Evolutionary conservation across 1,140 invertebrate genomes (phyloP).

Genomic region (Rhopalosiphum maidis): DNA sequence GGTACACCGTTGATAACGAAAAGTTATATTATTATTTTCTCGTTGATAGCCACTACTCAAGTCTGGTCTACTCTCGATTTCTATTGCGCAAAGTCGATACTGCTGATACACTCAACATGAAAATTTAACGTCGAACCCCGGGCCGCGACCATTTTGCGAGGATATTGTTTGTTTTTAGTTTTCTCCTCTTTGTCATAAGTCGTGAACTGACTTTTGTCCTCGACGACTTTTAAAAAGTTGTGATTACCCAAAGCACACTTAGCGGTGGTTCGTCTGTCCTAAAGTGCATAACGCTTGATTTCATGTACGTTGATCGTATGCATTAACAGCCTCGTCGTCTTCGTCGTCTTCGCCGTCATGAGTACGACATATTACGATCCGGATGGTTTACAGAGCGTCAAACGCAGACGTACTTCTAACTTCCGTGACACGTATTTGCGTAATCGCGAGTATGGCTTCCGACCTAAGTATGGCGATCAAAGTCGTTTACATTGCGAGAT

Average conservation of each 20-base stretch:
- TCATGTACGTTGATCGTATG: background rate
- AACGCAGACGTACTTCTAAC: background rate
- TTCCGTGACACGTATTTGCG: conserved; percentile 58
- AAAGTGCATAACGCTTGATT: background rate
- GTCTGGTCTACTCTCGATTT: background rate
- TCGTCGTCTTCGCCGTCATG: background rate
- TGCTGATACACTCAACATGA: background rate
- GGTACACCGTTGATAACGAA: background rate
- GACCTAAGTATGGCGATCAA: conserved; percentile 67
- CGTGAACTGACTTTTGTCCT: background rate
- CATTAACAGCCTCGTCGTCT: background rate
- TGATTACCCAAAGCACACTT: background rate
- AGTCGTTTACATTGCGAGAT: conserved; percentile 71
- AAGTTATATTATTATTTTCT: background rate
- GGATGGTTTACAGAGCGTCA: background rate
- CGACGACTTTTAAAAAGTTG: background rate
- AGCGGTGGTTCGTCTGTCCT: background rate
- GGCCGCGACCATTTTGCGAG: background rate
- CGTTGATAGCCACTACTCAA: background rate
- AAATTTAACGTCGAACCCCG: background rate
- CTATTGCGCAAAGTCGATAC: conserved; percentile 1
- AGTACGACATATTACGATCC: conserved; percentile 26
- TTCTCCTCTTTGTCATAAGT: background rate
- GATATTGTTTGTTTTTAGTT: background rate
- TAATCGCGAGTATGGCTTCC: conserved; percentile 68